A percentile compares a stretch with the other conserved stretches of the same genome.
phyloP scores from a whole-genome alignment of 2,113 vertebrate genomes.

The Gobiocypris rarus region DNA sequence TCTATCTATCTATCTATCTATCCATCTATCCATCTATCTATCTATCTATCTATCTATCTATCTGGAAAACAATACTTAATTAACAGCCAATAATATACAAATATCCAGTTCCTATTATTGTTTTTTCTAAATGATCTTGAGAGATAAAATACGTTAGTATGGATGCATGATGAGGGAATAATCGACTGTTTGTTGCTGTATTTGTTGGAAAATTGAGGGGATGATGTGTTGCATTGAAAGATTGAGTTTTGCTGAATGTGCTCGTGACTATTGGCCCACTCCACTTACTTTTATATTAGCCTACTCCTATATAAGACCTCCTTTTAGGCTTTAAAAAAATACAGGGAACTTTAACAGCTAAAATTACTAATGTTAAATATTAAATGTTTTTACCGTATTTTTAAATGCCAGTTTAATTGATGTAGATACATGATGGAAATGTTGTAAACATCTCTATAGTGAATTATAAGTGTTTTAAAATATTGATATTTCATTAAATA shows the following conservation, averaged over 20 bases:
- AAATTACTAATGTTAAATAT: background rate
- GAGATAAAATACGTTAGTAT: background rate
- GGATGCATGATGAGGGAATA: background rate
- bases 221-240: background rate
- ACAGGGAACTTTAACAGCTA: background rate
- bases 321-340: background rate
- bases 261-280: slow-evolving; percentile 5
- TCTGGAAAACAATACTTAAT: too few relatives aligned
- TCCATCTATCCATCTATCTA: too few relatives aligned
- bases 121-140: background rate
- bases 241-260: slow-evolving; percentile 22
- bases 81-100: background rate
- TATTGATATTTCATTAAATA: background rate
- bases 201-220: background rate
- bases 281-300: slow-evolving; percentile 19
- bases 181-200: background rate
- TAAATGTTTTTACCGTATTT: background rate
- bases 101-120: background rate
- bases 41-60: too few relatives aligned
- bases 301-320: background rate
- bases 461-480: background rate
- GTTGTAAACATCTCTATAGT: background rate
- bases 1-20: too few relatives aligned
- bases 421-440: background rate
- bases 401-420: background rate